Base-by-base conservation (phyloP, 2,888 invertebrate species). In the Euplagia quadripunctaria region DNA sequence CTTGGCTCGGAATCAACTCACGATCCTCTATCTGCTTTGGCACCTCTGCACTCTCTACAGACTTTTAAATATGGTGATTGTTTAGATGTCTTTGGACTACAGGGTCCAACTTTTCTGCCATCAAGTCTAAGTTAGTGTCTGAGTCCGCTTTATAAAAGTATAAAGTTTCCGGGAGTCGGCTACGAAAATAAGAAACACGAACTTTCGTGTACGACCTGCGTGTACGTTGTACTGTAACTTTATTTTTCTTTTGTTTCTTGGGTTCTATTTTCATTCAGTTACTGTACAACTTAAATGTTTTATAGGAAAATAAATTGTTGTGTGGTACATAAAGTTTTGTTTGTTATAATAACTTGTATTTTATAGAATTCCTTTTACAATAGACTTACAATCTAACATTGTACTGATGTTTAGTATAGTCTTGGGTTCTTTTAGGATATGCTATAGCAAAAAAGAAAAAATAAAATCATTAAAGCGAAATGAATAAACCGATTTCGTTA, bases 21-120 rank as follows among this genome's bases (percentile, higher is more conserved):
- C 71, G 68, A 66, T 71, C 41, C 74, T 12, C 42, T 68, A 52
- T 49, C 42, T 69, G 61, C 66, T 61, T 64, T 63, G 51, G 68
- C 71, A 65, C 64, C 77, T 72, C 65, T 68, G 64, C 72, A 81
- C 84, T 76, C 78, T 70, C 75, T 43, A 74, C 69, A 72, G 68
- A 76, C 72, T 85, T 83, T 84, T 81, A 85, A 83, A 82, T 84
- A 83, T 83, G 83, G 84, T 83, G 82, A 83, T 83, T 83, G 84
- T 83, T 84, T 71, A 80, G 79, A 84, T 80, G 82, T 79, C 75
- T 84, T 80, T 71, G 76, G 76, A 77, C 80, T 77, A 64, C 71
- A 75, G 70, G 72, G 68, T 14, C 77, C 76, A 84, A 83, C 79
- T 83, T 84, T 73, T n/a, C 64, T 71, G 75, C 80, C 80, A 77